These are phyloP conservation scores for Mus musculus DNA, from an alignment of 2,113 vertebrate genomes.

Conservation along the genomic window GRCm39 chr7:117743001-117743500, in stretches of 20 bases:
- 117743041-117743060: not conserved
- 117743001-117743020: not conserved
- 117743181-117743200: not conserved
- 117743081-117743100: not conserved
- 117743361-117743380: not conserved
- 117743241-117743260: not conserved
- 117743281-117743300: not conserved
- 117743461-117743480: not conserved
- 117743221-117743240: too few species aligned
- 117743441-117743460: not conserved
- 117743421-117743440: not conserved
- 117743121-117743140: not conserved
- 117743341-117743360: not conserved
- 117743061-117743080: not conserved
- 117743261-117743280: not conserved
- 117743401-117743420: not conserved
- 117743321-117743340: not conserved
- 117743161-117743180: not conserved
- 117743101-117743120: not conserved
- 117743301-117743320: conserved; percentile 21
- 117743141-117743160: not conserved
- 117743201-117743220: not conserved
- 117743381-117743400: not conserved
- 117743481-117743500: not conserved
- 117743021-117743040: too few species aligned